Evolutionary conservation across 2,888 invertebrate species (phyloP), one percentile per base, ranked within the genome.

Genomic region (Tipula confusa): DNA sequence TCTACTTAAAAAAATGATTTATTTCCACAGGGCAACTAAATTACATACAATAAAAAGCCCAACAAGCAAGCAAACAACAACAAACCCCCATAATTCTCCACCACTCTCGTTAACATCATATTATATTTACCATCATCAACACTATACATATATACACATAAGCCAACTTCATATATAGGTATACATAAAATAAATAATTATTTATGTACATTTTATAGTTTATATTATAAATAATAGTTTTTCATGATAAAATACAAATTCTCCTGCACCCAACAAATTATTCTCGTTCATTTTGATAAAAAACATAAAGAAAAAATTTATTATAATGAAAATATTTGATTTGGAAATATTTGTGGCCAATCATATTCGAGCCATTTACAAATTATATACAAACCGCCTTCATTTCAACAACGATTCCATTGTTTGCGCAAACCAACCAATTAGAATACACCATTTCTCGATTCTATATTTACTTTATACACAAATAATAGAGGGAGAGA

Each of bases 61-160:
- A 64, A 64, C 64, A 64, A 64, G 64, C 64, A 64, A 15, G 36
- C 3, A 36, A 36, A 3, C 64, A 64, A 64, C 64, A 64, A 64
- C 64, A 64, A 64, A 43, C 5, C 43, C 1, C 43, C 43, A 9
- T 64, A 24, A 13, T 38, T 64, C 64, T 24, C 24, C 24, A 64
- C 24, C 64, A 64, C 64, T 64, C 64, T 64, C 24, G 64, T 64
- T 64, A 64, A 64, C 64, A 64, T 64, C 64, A 64, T 24, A 64
- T 64, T 64, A 64, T 64, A 64, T 64, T 64, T 64, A 64, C 64
- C 64, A 24, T 64, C 64, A 64, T 64, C 64, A 64, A 64, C 64
- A 64, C 64, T 64, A 64, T 33, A 33, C 11, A 6, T 33, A 6
- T 18, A 48, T 48, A 33, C 33, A 33, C 11, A 64, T 64, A 64